Percentiles rank a stretch among this genome's conserved stretches.
Conservation (phyloP, 2,888 invertebrate genomes). For the Rhingia rostrata region DNA sequence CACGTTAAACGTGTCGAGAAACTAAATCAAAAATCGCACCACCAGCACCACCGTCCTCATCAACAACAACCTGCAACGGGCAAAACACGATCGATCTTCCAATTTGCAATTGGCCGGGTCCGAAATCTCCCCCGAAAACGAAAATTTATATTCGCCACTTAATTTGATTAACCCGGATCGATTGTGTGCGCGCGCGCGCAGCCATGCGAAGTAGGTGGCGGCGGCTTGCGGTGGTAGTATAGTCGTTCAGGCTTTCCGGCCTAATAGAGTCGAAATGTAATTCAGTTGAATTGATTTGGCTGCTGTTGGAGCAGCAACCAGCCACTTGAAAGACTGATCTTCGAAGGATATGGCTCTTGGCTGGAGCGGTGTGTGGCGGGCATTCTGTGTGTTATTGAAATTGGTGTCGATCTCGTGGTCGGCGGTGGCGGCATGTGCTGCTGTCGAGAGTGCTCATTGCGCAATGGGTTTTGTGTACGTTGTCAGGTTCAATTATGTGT, state of each 20-base stretch:
- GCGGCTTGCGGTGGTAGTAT: too few relatives aligned
- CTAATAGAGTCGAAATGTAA: conserved; percentile 45
- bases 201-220: background rate
- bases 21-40: conserved; percentile 32
- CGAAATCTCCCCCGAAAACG: conserved; percentile 57
- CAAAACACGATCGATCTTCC: conserved; percentile 60
- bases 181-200: conserved; percentile 22
- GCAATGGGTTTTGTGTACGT: conserved; percentile 65
- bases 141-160: conserved; percentile 62
- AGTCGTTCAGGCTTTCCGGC: background rate
- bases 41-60: background rate
- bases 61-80: conserved; percentile 17
- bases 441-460: conserved; percentile 56
- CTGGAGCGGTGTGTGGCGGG: conserved; percentile 25
- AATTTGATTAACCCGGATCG: conserved; percentile 64
- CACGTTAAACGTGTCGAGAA: conserved; percentile 62
- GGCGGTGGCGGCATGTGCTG: conserved; percentile 1
- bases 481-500: conserved; percentile 70
- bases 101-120: conserved; percentile 40
- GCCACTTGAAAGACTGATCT: conserved; percentile 29
- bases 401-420: conserved; percentile 53
- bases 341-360: conserved; percentile 44
- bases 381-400: conserved; percentile 1
- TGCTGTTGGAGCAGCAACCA: conserved; percentile 5
- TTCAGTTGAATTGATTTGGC: conserved; percentile 33